A percentile compares a stretch with the other conserved stretches of the same genome.
phyloP scores from a whole-genome alignment of 1,140 invertebrate species.

The Cotesia glomerata region DNA sequence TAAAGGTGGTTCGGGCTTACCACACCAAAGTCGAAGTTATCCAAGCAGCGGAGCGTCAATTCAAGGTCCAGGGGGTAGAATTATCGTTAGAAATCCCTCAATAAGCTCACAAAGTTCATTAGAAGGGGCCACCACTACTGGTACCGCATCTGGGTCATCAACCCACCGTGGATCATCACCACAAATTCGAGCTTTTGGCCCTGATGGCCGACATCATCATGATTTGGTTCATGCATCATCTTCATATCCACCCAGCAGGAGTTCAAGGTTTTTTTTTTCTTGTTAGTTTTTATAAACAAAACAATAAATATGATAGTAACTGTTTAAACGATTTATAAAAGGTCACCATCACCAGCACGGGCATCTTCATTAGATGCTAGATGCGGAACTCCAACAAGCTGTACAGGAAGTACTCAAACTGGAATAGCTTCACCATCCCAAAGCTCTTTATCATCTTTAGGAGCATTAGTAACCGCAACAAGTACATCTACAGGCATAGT shows the following conservation, averaged over 20 bases:
- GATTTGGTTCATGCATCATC: constrained; percentile 59
- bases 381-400: constrained; percentile 62
- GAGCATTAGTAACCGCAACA: constrained; percentile 61
- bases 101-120: constrained; percentile 82
- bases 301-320: background rate
- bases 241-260: constrained; percentile 59
- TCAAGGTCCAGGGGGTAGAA: constrained; percentile 36
- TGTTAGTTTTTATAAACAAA: too few species aligned
- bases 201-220: constrained; percentile 69
- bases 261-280: constrained; percentile 47
- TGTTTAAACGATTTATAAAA: constrained; percentile 38
- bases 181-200: constrained; percentile 77
- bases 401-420: constrained; percentile 42
- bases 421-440: constrained; percentile 63
- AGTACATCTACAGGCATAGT: constrained; percentile 40
- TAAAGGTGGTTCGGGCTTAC: constrained; percentile 33
- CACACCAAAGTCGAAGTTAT: constrained; percentile 65
- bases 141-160: constrained; percentile 49
- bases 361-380: constrained; percentile 77
- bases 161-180: constrained; percentile 78
- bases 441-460: constrained; percentile 67
- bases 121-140: constrained; percentile 68
- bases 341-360: constrained; percentile 77
- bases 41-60: constrained; percentile 52
- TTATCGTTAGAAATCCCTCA: constrained; percentile 71